A percentile compares a stretch with the other conserved stretches of the same genome.
Evolutionary conservation across 2,888 invertebrate species (phyloP).

Genomic region (Notodonta ziczac): DNA sequence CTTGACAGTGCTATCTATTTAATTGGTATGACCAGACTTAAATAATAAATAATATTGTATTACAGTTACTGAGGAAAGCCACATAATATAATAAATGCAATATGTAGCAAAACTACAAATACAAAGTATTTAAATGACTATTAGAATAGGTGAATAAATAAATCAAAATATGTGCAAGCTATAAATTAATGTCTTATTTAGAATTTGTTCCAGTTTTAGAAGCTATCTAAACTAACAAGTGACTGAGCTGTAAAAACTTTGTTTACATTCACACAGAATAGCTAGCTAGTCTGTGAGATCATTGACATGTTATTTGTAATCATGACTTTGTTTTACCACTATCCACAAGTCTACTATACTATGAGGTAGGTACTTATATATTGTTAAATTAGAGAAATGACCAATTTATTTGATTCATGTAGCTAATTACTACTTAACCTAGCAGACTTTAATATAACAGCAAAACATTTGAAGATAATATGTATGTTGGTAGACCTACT

Average conservation of each 20-base stretch:
- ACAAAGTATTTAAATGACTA: not conserved
- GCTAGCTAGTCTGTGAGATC: conserved; percentile 16
- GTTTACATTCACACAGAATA: conserved; percentile 31
- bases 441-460: too few relatives aligned
- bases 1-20: not conserved
- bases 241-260: conserved; percentile 19
- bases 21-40: conserved; percentile 1
- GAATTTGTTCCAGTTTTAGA: not conserved
- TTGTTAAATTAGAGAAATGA: too few relatives aligned
- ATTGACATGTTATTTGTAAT: conserved; percentile 24
- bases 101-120: not conserved
- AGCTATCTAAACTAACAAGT: not conserved
- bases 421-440: too few relatives aligned
- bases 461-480: too few relatives aligned
- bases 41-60: not conserved
- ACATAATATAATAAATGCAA: not conserved
- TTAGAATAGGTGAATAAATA: too few relatives aligned
- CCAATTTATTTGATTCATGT: too few relatives aligned
- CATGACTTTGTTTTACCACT: too few relatives aligned
- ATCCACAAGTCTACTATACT: too few relatives aligned
- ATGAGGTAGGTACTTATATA: too few relatives aligned
- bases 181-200: too few relatives aligned
- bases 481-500: too few relatives aligned
- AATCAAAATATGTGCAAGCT: too few relatives aligned
- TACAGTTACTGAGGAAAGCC: not conserved